Conservation (phyloP, 2,113 vertebrate species). For the Pterocles gutturalis region DNA sequence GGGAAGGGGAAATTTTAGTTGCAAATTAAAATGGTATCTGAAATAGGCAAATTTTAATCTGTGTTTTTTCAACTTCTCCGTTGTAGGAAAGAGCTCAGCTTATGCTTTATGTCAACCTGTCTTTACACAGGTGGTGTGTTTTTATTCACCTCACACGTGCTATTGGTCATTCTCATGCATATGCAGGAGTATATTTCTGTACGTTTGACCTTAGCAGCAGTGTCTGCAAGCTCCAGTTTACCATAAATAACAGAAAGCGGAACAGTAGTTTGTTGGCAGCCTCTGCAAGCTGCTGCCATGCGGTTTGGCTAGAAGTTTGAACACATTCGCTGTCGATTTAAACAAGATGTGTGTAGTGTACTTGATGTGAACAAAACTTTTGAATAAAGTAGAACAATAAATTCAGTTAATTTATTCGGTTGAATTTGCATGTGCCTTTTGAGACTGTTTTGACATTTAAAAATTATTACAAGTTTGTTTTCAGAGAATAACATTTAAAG, state of each 20-base stretch:
- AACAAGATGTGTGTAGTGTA: background rate
- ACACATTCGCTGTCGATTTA: background rate
- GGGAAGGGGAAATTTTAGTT: background rate
- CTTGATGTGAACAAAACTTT: background rate
- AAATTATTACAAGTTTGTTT: background rate
- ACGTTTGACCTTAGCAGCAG: background rate
- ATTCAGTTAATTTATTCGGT: background rate
- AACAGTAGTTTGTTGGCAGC: background rate
- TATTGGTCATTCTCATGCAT: background rate
- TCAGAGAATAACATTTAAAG: background rate
- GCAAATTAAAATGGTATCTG: background rate
- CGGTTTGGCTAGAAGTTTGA: background rate
- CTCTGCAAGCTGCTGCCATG: fast-evolving
- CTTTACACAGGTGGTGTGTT: background rate
- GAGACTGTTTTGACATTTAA: background rate
- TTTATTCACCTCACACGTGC: fast-evolving
- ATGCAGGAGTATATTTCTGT: background rate
- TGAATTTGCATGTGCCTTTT: background rate
- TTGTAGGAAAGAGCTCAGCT: background rate
- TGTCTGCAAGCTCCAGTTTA: background rate
- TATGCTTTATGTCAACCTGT: background rate
- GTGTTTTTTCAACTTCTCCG: background rate
- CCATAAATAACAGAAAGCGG: background rate
- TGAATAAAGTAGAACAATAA: too few species aligned
- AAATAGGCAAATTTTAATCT: background rate